Conservation (phyloP, 2,797 vertebrate genomes). For the Geotrypetes seraphini region DNA sequence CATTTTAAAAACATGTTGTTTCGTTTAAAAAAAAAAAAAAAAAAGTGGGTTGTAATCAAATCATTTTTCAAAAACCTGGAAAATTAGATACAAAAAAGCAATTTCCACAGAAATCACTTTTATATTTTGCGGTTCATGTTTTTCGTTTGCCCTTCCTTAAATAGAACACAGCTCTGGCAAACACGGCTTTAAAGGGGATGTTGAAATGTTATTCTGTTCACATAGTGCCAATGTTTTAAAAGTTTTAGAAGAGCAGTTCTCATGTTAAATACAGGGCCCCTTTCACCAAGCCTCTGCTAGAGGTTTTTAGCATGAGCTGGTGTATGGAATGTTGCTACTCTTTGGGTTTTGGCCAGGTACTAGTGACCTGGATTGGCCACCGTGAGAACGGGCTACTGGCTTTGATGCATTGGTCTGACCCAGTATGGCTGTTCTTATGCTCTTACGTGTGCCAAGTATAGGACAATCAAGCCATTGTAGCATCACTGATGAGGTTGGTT, state of each 20-base stretch:
- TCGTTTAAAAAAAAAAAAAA: no score
- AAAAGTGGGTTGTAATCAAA: not conserved
- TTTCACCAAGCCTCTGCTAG: no score
- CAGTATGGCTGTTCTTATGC: no score
- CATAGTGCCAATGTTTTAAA: slow-evolving; percentile 1
- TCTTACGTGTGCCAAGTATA: no score
- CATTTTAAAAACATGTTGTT: slow-evolving; percentile 7
- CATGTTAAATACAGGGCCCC: slow-evolving; percentile 17
- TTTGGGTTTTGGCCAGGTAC: no score
- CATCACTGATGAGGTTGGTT: no score
- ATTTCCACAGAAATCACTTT: not conserved
- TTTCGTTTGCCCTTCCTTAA: not conserved
- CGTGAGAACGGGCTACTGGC: no score
- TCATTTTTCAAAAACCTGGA: slow-evolving; percentile 7
- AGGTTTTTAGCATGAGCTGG: no score
- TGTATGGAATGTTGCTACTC: no score
- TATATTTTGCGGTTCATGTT: not conserved
- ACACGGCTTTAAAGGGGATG: slow-evolving; percentile 8
- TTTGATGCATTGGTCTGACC: no score
- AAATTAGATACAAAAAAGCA: not conserved
- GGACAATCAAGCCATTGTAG: no score
- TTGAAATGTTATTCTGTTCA: not conserved
- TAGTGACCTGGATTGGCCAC: no score
- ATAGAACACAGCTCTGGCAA: slow-evolving; percentile 9
- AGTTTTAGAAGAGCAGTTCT: slow-evolving; percentile 9